These are phyloP conservation scores for Mormoops blainvillei DNA, from an alignment of 2,113 vertebrate species.

Conservation along the genomic window DNA sequence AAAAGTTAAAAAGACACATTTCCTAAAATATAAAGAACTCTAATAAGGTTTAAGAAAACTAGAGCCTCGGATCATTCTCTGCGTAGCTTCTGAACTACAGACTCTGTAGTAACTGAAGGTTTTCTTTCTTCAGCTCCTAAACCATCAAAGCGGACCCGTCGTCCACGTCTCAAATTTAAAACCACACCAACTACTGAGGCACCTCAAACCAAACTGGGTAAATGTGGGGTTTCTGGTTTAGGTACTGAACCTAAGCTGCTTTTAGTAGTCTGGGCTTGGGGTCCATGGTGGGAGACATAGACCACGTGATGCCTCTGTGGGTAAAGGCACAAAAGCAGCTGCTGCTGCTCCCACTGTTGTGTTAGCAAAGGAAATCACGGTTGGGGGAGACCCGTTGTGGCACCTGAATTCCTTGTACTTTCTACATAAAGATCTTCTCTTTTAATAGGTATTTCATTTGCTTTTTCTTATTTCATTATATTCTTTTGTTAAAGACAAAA, in stretches of 20 bases:
- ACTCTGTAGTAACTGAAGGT: slow-evolving; percentile 21
- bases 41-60: background rate
- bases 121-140: slow-evolving; percentile 78
- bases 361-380: background rate
- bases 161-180: slow-evolving; percentile 71
- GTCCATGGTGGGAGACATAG: background rate
- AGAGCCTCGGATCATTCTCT: background rate
- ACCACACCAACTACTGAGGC: slow-evolving; percentile 64
- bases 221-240: slow-evolving; percentile 60
- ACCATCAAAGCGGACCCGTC: slow-evolving; percentile 64
- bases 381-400: accelerated
- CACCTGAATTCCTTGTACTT: background rate
- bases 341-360: background rate
- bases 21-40: background rate
- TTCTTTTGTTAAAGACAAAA: background rate
- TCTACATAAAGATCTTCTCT: background rate
- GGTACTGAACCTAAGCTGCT: background rate
- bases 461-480: background rate
- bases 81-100: background rate
- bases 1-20: background rate
- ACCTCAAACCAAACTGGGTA: slow-evolving; percentile 77
- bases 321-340: background rate
- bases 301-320: background rate
- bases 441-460: background rate
- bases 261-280: background rate